Evolutionary conservation across 2,113 vertebrate species (phyloP), one percentile per base, ranked within the genome.

Genomic region (Oenanthe melanoleuca): DNA sequence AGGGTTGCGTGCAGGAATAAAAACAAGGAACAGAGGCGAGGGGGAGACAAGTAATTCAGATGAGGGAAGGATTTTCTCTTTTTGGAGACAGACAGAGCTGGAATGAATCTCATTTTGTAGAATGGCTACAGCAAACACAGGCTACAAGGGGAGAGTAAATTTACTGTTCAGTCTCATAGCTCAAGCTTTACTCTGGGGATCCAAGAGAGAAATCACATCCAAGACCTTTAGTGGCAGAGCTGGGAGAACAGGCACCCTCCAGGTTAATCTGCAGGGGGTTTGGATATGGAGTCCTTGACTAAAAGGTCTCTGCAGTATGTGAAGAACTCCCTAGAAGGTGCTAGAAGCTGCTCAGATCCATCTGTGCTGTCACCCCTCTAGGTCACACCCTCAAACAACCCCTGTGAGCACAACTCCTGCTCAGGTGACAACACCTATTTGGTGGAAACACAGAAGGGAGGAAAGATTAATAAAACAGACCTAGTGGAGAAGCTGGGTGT

Each of bases 21-120:
- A 96, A 92, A 90, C 65, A 93, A 86, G 88, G 57, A 86, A 92
- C 82, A 92, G 96, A 95, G 73, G 40, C 34, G 5, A 77, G 29
- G 29, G 55, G 33, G 25, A 72, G 86, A 73, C 11, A 5, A 94
- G n/a, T 17, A 44, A 86, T 88, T 92, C 10, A 45, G 52, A 80
- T 4, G 70, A 64, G 47, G 85, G 72, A 60, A 74, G 64, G 56
- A 84, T 94, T 95, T 93, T 33, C 75, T 86, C 79, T 83, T 23
- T 59, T 79, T 81, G 74, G 88, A 37, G 86, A 82, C 44, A 83
- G 22, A 78, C 1, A 49, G 17, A 90, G 75, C 42, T 50, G 74
- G 81, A 63, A 61, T n/a, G 23, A 53, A 56, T 57, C 77, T 86
- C 1, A 0, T 31, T 55, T 65, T 73, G 33, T 73, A 19, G 33